Evolutionary conservation across 2,888 invertebrate species (phyloP), one percentile per base, ranked within the genome.

Genomic region (Rhyacophila evoluta): DNA sequence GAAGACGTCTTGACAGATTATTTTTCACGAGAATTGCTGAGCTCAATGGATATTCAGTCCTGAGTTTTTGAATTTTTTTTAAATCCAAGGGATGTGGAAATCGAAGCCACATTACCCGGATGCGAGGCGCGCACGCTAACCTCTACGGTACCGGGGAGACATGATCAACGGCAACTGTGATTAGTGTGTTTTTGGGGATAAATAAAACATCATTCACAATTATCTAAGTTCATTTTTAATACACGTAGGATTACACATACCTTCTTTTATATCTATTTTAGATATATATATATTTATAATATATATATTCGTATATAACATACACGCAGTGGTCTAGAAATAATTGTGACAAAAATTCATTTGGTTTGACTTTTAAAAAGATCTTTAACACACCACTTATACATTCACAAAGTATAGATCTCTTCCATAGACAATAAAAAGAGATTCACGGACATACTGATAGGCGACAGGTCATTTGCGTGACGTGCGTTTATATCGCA

Each of bases 181-280:
- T 33, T 6, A 33, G 29, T 33, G 2, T 33, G 29, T 33, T 33
- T 33, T 4, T 33, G 5, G 25, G 10, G 70, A 28, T 5, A 39
- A 79, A 79, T 75, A 70, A 75, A 75, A 75, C 75, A 73, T 12
- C 11, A 78, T 78, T 81, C 81, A 81, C 77, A 81, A 81, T 81
- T 81, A 79, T 77, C 81, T 81, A 81, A 77, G 29, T 81, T 77
- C 81, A 79, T 79, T 81, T 81, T 81, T 79, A 82, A 82, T 82
- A 82, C 81, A 82, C 78, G 79, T 82, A 81, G 79, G 82, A 82
- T 82, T 82, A 82, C 82, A 82, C 79, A 82, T 82, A 82, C 75
- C 79, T 81, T 80, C 77, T 75, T 76, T 78, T 74, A 81, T 74
- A 74, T 75, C 74, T 79, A 77, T 77, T 74, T 74, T 55, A 79